Evolutionary conservation across 2,888 invertebrate genomes (phyloP).

Genomic region (Aradus depressus): DNA sequence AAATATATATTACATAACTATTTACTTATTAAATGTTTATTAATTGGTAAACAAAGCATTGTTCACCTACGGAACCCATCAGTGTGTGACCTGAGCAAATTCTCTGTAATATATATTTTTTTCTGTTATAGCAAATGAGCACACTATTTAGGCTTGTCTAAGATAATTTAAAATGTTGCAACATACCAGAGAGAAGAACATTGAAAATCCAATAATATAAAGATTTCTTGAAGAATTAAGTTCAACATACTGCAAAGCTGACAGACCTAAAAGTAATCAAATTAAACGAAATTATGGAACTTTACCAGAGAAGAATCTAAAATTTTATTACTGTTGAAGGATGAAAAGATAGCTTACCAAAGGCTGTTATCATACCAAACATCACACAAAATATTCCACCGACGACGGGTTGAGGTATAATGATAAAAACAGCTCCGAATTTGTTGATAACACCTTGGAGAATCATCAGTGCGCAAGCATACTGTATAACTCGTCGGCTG

Average conservation of each 20-base stretch:
- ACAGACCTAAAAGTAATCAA: slow-evolving; percentile 44
- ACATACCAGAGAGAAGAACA: slow-evolving; percentile 65
- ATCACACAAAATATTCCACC: slow-evolving; percentile 72
- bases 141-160: not conserved
- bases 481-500: slow-evolving; percentile 67
- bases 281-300: not conserved
- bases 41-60: not conserved
- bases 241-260: slow-evolving; percentile 69
- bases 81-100: not conserved
- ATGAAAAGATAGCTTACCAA: slow-evolving; percentile 43
- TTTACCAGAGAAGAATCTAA: not conserved
- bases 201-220: slow-evolving; percentile 76
- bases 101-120: too few relatives aligned
- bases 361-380: slow-evolving; percentile 73
- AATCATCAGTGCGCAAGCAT: slow-evolving; percentile 62
- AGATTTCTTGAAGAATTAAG: slow-evolving; percentile 75
- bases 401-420: slow-evolving; percentile 68
- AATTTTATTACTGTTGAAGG: not conserved
- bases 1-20: too few relatives aligned
- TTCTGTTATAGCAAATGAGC: too few relatives aligned
- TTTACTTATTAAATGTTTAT: too few relatives aligned
- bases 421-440: slow-evolving; percentile 66
- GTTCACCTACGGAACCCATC: not conserved
- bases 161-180: not conserved
- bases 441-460: slow-evolving; percentile 63